Percentiles rank a stretch among this genome's conserved stretches.
These are phyloP conservation scores for Paramormyrops kingsleyae DNA, from an alignment of 2,113 vertebrate genomes.

Conservation along the genomic window DNA sequence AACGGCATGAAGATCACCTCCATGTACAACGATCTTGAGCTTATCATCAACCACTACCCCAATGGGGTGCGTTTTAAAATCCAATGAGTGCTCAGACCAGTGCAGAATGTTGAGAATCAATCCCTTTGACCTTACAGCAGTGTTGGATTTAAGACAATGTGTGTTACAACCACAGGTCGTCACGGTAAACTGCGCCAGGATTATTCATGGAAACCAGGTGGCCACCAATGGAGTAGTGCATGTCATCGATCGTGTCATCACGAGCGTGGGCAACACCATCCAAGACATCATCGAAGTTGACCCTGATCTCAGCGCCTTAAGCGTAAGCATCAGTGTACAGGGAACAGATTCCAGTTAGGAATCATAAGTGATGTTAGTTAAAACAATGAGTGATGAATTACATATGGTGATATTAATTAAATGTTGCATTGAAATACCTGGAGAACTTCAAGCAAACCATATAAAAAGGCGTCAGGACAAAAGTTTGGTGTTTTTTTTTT, in stretches of 20 bases:
- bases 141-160: not conserved
- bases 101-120: not conserved
- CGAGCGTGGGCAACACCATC: slow-evolving; percentile 73
- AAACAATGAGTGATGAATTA: not conserved
- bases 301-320: slow-evolving; percentile 79
- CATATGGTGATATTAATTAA: not conserved
- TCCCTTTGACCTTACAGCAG: not conserved
- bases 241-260: slow-evolving; percentile 87
- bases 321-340: slow-evolving; percentile 51
- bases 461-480: not conserved
- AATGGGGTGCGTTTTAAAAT: slow-evolving; percentile 76
- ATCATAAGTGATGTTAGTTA: not conserved
- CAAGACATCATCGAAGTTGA: slow-evolving; percentile 72
- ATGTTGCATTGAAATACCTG: not conserved
- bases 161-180: slow-evolving; percentile 68
- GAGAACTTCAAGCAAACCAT: not conserved
- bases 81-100: not conserved
- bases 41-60: slow-evolving; percentile 87
- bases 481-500: slow-evolving; percentile 21
- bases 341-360: not conserved
- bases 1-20: slow-evolving; percentile 77
- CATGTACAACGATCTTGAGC: slow-evolving; percentile 81
- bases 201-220: slow-evolving; percentile 91
- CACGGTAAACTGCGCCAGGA: slow-evolving; percentile 91
- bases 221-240: slow-evolving; percentile 96